Percentiles rank a stretch among this genome's conserved stretches.
These are phyloP conservation scores for Varroa destructor DNA, from an alignment of 1,140 invertebrate genomes.

Conservation along the genomic window DNA sequence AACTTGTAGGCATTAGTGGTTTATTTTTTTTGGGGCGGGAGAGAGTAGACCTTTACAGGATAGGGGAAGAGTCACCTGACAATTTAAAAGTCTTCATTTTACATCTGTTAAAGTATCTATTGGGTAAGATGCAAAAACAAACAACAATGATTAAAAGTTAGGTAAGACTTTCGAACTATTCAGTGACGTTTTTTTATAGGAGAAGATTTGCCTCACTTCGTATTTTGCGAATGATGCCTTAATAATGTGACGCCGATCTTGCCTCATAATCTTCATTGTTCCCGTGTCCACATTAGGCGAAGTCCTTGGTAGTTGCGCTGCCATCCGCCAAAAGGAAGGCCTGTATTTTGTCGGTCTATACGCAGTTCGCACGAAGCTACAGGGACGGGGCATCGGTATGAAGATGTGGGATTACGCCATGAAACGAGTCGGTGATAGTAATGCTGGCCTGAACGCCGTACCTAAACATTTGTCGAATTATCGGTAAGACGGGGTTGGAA, in stretches of 20 bases:
- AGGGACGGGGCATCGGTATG: slow-evolving; percentile 34
- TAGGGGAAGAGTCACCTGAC: background rate
- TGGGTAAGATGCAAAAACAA: too few relatives aligned
- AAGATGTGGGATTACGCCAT: slow-evolving; percentile 34
- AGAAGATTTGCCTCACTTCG: too few relatives aligned
- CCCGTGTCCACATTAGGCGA: slow-evolving; percentile 29
- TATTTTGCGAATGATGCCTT: too few relatives aligned
- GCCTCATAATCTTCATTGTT: too few relatives aligned
- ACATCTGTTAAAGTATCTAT: too few relatives aligned
- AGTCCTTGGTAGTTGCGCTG: slow-evolving; percentile 34
- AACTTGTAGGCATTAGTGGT: too few relatives aligned
- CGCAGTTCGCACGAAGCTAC: slow-evolving; percentile 33
- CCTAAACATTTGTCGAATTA: slow-evolving; percentile 34
- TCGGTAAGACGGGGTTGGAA: slow-evolving; percentile 7
- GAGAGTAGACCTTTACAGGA: too few relatives aligned
- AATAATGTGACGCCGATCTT: too few relatives aligned
- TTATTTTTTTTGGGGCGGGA: too few relatives aligned
- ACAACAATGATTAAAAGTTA: too few relatives aligned
- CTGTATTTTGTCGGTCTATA: slow-evolving; percentile 36
- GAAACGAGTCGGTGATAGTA: slow-evolving; percentile 33
- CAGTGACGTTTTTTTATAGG: too few relatives aligned
- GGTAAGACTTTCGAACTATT: too few relatives aligned
- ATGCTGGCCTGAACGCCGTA: slow-evolving; percentile 35
- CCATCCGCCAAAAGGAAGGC: slow-evolving; percentile 32
- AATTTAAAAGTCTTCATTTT: background rate